Evolutionary conservation across 1,140 invertebrate genomes (phyloP).

Genomic region (Leptestheria dahalacensis): DNA sequence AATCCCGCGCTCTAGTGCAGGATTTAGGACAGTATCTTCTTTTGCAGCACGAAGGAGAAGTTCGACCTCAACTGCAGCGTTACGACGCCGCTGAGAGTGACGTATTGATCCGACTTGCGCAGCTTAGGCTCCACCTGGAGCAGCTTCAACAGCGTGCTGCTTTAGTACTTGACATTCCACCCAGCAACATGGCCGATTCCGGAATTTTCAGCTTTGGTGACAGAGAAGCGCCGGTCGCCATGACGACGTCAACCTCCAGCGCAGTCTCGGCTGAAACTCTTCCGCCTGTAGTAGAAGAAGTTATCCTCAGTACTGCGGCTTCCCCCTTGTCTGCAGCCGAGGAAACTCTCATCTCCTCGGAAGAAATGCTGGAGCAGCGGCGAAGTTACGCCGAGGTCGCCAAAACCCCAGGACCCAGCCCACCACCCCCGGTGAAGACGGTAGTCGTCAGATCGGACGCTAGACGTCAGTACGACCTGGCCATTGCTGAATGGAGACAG

Average conservation of each 20-base stretch:
- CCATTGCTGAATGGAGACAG: conserved; percentile 20
- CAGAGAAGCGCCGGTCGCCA: background rate
- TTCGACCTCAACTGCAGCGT: conserved; percentile 49
- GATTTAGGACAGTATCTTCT: conserved; percentile 41
- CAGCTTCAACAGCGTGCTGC: background rate
- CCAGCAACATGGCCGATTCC: background rate
- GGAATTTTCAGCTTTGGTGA: conserved; percentile 9
- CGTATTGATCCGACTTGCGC: conserved; percentile 6
- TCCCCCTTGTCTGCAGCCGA: no score
- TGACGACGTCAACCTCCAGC: background rate
- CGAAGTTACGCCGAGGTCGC: conserved; percentile 12
- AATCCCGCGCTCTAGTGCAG: conserved; percentile 38
- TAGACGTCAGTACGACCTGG: conserved; percentile 16
- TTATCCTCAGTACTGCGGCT: no score
- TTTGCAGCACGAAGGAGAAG: conserved; percentile 35
- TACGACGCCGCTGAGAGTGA: conserved; percentile 33
- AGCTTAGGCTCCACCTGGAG: conserved; percentile 6
- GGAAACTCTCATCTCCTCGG: no score
- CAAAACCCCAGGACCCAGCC: background rate
- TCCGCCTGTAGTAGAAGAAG: background rate
- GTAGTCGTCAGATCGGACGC: conserved; percentile 4
- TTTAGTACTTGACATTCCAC: background rate
- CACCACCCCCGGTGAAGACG: conserved; percentile 4
- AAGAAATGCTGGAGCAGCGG: background rate
- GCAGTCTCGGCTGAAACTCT: background rate